phyloP scores from a whole-genome alignment of 2,888 invertebrate species.

The Synergus laeviventris region DNA sequence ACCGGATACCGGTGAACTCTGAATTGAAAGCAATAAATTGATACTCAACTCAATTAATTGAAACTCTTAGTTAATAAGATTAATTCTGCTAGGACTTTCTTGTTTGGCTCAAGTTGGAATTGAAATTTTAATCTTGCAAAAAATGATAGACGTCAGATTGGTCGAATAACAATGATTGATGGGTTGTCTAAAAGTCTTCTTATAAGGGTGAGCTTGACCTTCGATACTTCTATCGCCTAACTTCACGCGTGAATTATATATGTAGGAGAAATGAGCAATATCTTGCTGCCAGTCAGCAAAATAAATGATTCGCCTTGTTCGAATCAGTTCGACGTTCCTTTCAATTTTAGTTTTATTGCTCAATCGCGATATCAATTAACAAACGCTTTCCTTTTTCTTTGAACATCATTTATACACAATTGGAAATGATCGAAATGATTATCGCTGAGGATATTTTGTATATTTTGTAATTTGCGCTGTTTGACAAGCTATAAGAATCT shows the following conservation, averaged over 20 bases:
- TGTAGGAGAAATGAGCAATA: slow-evolving; percentile 34
- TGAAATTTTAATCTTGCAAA: background rate
- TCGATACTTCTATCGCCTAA: background rate
- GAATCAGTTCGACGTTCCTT: slow-evolving; percentile 45
- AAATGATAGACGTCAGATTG: background rate
- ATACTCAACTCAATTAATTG: too few species aligned
- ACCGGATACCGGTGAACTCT: background rate
- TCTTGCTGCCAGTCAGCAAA: slow-evolving; percentile 23
- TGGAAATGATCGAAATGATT: background rate
- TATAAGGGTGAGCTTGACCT: slow-evolving; percentile 1
- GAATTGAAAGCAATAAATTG: background rate
- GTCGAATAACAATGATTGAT: background rate
- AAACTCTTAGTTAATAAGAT: background rate
- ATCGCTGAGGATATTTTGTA: background rate
- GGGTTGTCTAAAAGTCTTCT: background rate
- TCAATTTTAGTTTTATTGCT: slow-evolving; percentile 57
- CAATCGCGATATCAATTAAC: slow-evolving; percentile 63
- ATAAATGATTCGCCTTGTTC: slow-evolving; percentile 41
- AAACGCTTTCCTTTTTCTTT: slow-evolving; percentile 58
- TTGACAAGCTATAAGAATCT: background rate
- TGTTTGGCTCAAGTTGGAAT: background rate
- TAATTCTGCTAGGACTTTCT: background rate
- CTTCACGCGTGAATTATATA: slow-evolving; percentile 1
- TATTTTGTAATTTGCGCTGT: background rate
- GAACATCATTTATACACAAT: background rate